Percentiles rank a stretch among this genome's conserved stretches.
These are phyloP conservation scores for Phlogophora meticulosa DNA, from an alignment of 2,888 invertebrate species.

Conservation along the genomic window DNA sequence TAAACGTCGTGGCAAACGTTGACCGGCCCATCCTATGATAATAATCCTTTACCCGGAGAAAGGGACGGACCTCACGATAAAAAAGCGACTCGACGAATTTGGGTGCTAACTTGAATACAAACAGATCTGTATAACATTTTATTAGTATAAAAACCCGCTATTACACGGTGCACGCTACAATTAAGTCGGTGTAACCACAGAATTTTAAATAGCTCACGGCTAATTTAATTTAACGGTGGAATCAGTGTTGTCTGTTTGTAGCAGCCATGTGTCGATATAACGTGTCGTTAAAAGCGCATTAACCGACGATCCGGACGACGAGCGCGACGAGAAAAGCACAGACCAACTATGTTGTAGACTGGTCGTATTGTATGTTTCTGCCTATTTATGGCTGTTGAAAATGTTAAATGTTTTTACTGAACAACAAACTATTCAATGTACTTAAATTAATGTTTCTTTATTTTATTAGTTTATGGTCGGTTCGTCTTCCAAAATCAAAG, in stretches of 20 bases:
- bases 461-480: no score
- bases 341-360: slow-evolving; percentile 38
- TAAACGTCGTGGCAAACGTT: slow-evolving; percentile 32
- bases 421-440: neutral
- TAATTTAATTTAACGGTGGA: slow-evolving; percentile 69
- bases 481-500: neutral
- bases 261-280: slow-evolving; percentile 75
- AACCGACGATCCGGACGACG: slow-evolving; percentile 73
- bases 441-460: neutral
- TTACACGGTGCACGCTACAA: slow-evolving; percentile 57
- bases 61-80: slow-evolving; percentile 29
- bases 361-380: neutral
- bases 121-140: slow-evolving; percentile 33
- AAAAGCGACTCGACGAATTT: slow-evolving; percentile 31
- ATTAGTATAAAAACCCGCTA: slow-evolving; percentile 39
- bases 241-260: slow-evolving; percentile 58
- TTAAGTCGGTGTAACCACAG: slow-evolving; percentile 58
- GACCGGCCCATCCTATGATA: slow-evolving; percentile 39
- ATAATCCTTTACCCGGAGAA: slow-evolving; percentile 20
- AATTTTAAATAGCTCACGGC: slow-evolving; percentile 63
- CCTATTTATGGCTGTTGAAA: neutral
- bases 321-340: slow-evolving; percentile 47
- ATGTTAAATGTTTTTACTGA: neutral
- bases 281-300: slow-evolving; percentile 83
- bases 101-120: slow-evolving; percentile 35